Conservation (phyloP, 2,888 invertebrate species). For the Pterobdella sp. region DNA sequence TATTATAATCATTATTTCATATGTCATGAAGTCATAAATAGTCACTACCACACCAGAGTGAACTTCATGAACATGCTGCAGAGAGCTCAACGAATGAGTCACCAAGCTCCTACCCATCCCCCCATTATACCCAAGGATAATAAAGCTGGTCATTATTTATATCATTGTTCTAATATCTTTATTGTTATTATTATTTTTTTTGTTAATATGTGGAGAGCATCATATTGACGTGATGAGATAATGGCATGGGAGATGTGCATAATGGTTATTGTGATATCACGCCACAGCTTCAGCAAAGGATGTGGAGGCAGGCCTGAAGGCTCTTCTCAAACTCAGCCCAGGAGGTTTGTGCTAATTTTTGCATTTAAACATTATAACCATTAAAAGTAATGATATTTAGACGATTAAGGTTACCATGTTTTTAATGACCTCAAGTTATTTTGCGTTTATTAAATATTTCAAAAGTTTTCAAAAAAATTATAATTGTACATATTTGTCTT, state of each 20-base stretch:
- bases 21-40: no score
- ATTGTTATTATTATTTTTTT: neutral
- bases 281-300: conserved; percentile 7
- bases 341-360: no score
- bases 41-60: neutral
- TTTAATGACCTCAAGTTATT: neutral
- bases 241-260: no score
- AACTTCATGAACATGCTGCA: conserved; percentile 28
- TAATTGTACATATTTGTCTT: neutral
- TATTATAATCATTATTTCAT: no score
- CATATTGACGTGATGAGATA: no score
- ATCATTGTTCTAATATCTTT: neutral
- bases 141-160: neutral
- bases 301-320: neutral
- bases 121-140: neutral
- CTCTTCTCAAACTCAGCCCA: neutral
- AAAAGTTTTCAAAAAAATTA: no score
- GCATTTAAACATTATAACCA: no score
- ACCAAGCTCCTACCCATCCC: neutral
- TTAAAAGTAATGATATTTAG: neutral
- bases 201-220: no score
- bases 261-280: no score
- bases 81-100: conserved; percentile 1
- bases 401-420: neutral
- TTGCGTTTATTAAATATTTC: no score